Evolutionary conservation across 2,888 invertebrate species (phyloP).

Genomic region (Beris morrisii): DNA sequence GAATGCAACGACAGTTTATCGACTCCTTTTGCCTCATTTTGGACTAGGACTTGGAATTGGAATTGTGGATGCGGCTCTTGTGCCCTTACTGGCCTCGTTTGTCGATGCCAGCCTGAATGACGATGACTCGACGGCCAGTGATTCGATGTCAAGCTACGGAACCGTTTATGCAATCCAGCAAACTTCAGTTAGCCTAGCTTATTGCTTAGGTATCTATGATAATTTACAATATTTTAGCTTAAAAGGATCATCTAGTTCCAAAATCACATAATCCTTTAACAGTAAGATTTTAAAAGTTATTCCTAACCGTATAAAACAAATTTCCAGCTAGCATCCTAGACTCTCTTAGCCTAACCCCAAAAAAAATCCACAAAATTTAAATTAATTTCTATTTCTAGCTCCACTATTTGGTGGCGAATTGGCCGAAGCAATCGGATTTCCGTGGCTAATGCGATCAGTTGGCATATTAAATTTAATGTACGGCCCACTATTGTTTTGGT

Average conservation of each 20-base stretch:
- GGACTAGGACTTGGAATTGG: constrained; percentile 79
- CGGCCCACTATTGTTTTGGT: constrained; percentile 64
- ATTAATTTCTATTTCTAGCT: constrained; percentile 57
- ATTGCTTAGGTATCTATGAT: constrained; percentile 71
- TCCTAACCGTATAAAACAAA: no score
- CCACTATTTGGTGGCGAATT: constrained; percentile 75
- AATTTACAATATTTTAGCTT: not conserved
- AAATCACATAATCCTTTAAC: no score
- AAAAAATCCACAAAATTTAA: not conserved
- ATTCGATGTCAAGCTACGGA: constrained; percentile 65
- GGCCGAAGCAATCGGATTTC: constrained; percentile 70
- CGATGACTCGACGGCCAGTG: constrained; percentile 44
- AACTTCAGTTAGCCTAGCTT: constrained; percentile 78
- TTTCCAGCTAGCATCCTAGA: no score
- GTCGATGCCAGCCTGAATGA: constrained; percentile 61
- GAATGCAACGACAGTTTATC: constrained; percentile 62
- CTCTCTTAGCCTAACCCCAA: not conserved
- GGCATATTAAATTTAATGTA: constrained; percentile 71
- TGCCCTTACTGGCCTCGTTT: constrained; percentile 74
- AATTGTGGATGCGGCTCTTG: constrained; percentile 76
- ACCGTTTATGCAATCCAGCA: constrained; percentile 83
- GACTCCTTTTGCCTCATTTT: constrained; percentile 75
- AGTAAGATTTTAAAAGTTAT: no score
- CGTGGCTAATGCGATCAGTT: constrained; percentile 72
- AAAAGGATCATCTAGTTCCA: no score